Conservation (phyloP, 2,888 invertebrate genomes). For the Lasioglossum malachurum region DNA sequence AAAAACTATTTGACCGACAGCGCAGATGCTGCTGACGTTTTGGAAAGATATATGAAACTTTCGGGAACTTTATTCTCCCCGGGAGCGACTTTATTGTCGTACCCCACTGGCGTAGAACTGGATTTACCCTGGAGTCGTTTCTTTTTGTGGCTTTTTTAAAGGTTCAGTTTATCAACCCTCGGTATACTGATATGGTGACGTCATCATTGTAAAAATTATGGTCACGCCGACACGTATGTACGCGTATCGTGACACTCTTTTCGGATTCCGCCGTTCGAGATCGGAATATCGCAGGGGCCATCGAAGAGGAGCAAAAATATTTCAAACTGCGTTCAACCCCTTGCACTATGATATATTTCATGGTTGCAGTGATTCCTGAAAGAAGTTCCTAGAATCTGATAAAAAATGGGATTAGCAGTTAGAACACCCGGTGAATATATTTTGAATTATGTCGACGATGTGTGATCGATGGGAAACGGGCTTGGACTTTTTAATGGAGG, state of each 20-base stretch:
- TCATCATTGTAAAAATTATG: not conserved
- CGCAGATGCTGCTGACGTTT: conserved; percentile 40
- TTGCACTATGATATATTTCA: not conserved
- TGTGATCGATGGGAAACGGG: not conserved
- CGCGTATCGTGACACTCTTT: not conserved
- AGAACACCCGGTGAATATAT: not conserved
- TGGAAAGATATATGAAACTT: conserved; percentile 35
- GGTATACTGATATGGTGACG: not conserved
- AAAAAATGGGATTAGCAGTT: not conserved
- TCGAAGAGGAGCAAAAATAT: not conserved
- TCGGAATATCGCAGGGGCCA: not conserved
- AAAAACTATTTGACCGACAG: conserved; percentile 27
- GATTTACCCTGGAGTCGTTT: not conserved
- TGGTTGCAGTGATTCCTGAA: not conserved
- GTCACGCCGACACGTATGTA: not conserved
- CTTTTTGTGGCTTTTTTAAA: conserved; percentile 1
- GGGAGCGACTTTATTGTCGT: conserved; percentile 21
- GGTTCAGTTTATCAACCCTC: not conserved
- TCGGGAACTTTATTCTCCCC: conserved; percentile 36
- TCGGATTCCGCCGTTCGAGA: not conserved
- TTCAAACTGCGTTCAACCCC: not conserved
- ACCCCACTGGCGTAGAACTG: not conserved
- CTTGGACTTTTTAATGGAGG: not conserved
- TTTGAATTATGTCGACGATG: not conserved
- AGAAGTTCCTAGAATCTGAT: not conserved